phyloP scores from a whole-genome alignment of 2,113 vertebrate genomes.

The Elephas maximus region DNA sequence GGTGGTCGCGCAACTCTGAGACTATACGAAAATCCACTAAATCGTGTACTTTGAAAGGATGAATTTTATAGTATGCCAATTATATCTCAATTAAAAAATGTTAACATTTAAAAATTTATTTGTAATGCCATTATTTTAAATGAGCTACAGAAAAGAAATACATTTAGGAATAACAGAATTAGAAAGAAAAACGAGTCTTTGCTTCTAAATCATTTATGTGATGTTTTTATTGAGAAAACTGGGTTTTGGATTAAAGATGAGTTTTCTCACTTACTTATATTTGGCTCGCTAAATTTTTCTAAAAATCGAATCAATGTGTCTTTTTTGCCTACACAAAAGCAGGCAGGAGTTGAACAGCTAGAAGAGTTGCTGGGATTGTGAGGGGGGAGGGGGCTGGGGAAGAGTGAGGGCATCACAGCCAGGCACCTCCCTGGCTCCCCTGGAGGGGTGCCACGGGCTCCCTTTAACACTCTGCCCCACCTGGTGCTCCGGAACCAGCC shows the following conservation, averaged over 20 bases:
- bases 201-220: neutral
- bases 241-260: neutral
- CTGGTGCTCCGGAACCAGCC: neutral
- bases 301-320: neutral
- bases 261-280: neutral
- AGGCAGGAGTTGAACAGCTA: neutral
- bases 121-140: conserved; percentile 37
- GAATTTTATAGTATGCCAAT: neutral
- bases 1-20: neutral
- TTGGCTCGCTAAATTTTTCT: neutral
- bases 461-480: neutral
- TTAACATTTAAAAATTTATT: conserved; percentile 41
- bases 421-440: neutral
- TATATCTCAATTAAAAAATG: neutral
- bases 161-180: neutral
- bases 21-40: neutral
- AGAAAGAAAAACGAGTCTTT: neutral
- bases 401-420: neutral
- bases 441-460: too few relatives aligned
- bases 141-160: conserved; percentile 22
- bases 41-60: neutral
- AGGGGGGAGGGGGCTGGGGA: neutral
- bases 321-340: neutral
- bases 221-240: neutral
- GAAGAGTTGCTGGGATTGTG: neutral